Evolutionary conservation across 2,888 invertebrate genomes (phyloP), one percentile per base, ranked within the genome.

Genomic region (Synanthedon formicaeformis): DNA sequence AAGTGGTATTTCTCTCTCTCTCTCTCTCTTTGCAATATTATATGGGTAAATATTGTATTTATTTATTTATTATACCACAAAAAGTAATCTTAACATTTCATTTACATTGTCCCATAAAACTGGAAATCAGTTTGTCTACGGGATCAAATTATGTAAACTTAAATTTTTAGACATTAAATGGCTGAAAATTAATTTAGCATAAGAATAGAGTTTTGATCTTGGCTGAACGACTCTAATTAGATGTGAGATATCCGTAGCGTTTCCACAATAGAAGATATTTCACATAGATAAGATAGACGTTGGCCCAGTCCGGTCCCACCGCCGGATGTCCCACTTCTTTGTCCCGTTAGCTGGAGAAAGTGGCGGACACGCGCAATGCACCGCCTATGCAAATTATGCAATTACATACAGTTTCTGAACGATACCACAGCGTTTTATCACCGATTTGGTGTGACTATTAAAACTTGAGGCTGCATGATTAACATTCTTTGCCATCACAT

Each of bases 321-420:
- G 63, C 62, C 73, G 73, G 64, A 66, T 76, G 79, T 78, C 81
- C 85, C 75, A 83, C 73, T 70, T 84, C 58, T 58, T 65, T 58
- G 72, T 81, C 81, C 85, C 84, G 85, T 82, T 84, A 80, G 65
- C 56, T 55, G 72, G 85, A 75, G 85, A 85, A 85, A 85, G 85
- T 85, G 82, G 62, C 67, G 58, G 60, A 57, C 62, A 58, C 64
- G 64, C 69, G 64, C 63, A 60, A 53, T 78, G 81, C 78, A 79
- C 69, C 60, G 73, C 69, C 81, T 85, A 85, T 83, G 84, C 79
- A 83, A 85, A 85, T 85, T 83, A 82, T 80, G 81, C 83, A 85
- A 85, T 83, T 85, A 78, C 58, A 48, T 64, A 49, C 23, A 49
- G 62, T 57, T 56, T 56, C 53, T 40, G 55, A 56, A 53, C 56